Conservation (phyloP, 1,140 invertebrate genomes). For the Pemphigus obesinymphae region DNA sequence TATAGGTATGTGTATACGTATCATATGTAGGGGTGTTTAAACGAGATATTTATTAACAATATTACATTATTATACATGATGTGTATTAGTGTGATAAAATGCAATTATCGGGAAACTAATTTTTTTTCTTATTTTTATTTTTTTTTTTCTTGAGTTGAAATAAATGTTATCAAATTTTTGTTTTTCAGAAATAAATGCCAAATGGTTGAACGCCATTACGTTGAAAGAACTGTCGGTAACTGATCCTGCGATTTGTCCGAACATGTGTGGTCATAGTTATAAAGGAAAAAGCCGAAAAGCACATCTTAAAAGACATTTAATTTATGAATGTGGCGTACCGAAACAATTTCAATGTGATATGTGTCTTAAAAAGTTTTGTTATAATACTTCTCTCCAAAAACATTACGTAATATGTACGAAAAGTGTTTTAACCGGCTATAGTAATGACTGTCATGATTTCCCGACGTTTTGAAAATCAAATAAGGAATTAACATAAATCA, state of each 20-base stretch:
- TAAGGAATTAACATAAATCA: too few relatives aligned
- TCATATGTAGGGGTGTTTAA: too few relatives aligned
- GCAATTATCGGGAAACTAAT: too few relatives aligned
- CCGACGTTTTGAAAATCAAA: too few relatives aligned
- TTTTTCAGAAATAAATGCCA: slow-evolving; percentile 21
- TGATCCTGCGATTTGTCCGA: slow-evolving; percentile 47
- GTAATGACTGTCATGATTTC: too few relatives aligned
- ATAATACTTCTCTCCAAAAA: slow-evolving; percentile 1
- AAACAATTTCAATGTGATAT: slow-evolving; percentile 27
- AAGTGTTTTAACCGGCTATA: not conserved
- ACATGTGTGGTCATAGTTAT: slow-evolving; percentile 17
- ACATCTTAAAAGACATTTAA: slow-evolving; percentile 32
- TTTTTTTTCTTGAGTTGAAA: too few relatives aligned
- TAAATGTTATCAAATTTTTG: too few relatives aligned
- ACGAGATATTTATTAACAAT: too few relatives aligned
- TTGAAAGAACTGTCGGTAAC: not conserved
- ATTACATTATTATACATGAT: too few relatives aligned
- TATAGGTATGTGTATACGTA: too few relatives aligned
- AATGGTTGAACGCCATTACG: not conserved
- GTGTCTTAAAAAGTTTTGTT: slow-evolving; percentile 14
- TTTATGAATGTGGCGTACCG: slow-evolving; percentile 29
- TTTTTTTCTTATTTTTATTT: too few relatives aligned
- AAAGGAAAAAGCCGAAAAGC: slow-evolving; percentile 29
- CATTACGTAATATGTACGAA: slow-evolving; percentile 9
- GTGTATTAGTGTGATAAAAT: too few relatives aligned